Evolutionary conservation across 1,140 invertebrate genomes (phyloP), one percentile per base, ranked within the genome.

Genomic region (Drosophila ohnishii): DNA sequence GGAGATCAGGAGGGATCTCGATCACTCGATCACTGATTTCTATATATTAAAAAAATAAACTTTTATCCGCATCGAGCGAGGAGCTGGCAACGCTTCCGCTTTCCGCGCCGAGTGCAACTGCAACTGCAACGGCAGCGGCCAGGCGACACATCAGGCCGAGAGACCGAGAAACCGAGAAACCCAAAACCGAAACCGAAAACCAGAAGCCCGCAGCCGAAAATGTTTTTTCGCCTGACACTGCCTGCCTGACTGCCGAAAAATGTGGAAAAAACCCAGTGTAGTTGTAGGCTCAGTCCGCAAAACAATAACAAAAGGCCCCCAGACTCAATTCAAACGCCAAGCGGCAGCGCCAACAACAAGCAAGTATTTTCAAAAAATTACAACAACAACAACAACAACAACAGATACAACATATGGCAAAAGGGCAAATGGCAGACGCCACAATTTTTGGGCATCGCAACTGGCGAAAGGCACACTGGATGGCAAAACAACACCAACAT

Each of bases 41-140:
- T 39, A 32, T 3, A 25, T 55, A 22, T 13, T 11, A 10, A 16
- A 57, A 10, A 16, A 57, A 58, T 13, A 37, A 28, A 30, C 42
- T 37, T 53, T 53, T 39, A 44, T 75, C 53, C 72, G 60, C 61
- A 75, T 66, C 39, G 45, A 47, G 70, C 70, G 47, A 62, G 69
- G 62, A 75, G 74, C 73, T 45, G 57, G 69, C 82, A 62, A 82
- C 67, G 63, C 75, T 87, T 86, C 83, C 83, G 83, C 75, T 88
- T 87, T 87, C 79, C 75, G 83, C 83, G 72, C 71, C 83, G 76
- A 79, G 73, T 86, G 75, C 79, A 86, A 86, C 82, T 86, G 82
- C 83, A 82, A 86, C 75, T 78, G 77, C 77, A 85, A 80, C 71
- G 65, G 82, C 82, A 80, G 64, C 82, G 51, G 51, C 51, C 51